These are phyloP conservation scores for Serinus canaria DNA, from an alignment of 2,113 vertebrate species.

Conservation along the genomic window DNA sequence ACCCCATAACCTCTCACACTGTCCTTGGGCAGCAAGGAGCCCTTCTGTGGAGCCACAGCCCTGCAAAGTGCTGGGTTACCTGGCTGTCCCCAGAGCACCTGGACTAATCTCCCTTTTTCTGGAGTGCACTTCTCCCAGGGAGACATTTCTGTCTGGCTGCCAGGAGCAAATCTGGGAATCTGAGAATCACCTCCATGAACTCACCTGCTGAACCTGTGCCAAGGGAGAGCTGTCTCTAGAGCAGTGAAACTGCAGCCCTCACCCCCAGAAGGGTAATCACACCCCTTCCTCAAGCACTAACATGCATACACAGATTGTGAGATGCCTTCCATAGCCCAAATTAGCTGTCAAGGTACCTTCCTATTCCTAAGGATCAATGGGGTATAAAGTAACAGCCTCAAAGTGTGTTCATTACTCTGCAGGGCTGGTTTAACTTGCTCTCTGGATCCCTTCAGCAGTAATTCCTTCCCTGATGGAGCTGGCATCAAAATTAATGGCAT, in stretches of 20 bases:
- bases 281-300: neutral
- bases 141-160: neutral
- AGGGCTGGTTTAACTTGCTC: slow-evolving; percentile 48
- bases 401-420: slow-evolving; percentile 7
- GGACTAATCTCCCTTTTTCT: neutral
- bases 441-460: slow-evolving; percentile 27
- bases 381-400: slow-evolving; percentile 6
- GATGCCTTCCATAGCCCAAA: neutral
- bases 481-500: slow-evolving; percentile 62
- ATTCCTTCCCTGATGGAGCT: slow-evolving; percentile 41
- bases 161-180: neutral
- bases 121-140: neutral
- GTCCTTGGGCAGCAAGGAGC: neutral
- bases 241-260: neutral
- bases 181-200: neutral
- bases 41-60: neutral
- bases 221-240: neutral
- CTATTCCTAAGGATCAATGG: neutral
- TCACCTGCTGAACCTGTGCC: neutral
- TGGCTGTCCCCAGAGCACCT: neutral
- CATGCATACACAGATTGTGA: neutral
- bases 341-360: neutral
- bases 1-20: neutral
- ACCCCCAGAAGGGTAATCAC: neutral
- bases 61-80: neutral